Evolutionary conservation across 2,113 vertebrate genomes (phyloP), one percentile per base, ranked within the genome.

Genomic region (Gopherus evgoodei): DNA sequence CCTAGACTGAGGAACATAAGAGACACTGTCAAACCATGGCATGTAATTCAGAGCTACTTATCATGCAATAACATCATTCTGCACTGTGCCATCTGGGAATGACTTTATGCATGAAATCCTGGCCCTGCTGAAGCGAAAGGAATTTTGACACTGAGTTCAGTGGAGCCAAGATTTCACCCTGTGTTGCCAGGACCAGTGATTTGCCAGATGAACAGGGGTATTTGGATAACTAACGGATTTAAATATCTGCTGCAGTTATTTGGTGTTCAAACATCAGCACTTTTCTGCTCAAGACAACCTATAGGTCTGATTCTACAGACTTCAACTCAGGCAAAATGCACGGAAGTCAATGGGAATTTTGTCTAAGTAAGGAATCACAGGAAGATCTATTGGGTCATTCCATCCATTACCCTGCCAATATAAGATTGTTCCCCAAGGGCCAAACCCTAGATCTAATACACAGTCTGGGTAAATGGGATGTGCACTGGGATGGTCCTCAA

Each of bases 11-110:
- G 94, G 95, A 87, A 88, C 87, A 21, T 35, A 76, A n/a, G 90
- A 92, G 89, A 54, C 78, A 94, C 95, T 94, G 90, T 54, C 69
- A 72, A 38, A 52, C 89, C 86, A 87, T 83, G 86, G 80, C 93
- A 95, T 93, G 89, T 89, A 76, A 87, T 96, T 94, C 90, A 92
- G 93, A 80, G 87, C 88, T 86, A 91, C 96, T 93, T 92, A 91
- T 76, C 83, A 88, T 86, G 29, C 75, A 78, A 78, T 47, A 91
- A 93, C 50, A 2, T 22, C 88, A 44, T 52, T 88, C 93, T 93
- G 65, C 82, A 49, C 3, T 91, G 95, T 84, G 95, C 90, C 84
- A 49, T 95, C 92, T 83, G 81, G 93, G 86, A 91, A 82, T 54
- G 76, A 69, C 87, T 95, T 2, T 91, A 56, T 81, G 79, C 84